Evolutionary conservation across 2,888 invertebrate genomes (phyloP), one percentile per base, ranked within the genome.

Genomic region (Amblyjoppa fuscipennis): DNA sequence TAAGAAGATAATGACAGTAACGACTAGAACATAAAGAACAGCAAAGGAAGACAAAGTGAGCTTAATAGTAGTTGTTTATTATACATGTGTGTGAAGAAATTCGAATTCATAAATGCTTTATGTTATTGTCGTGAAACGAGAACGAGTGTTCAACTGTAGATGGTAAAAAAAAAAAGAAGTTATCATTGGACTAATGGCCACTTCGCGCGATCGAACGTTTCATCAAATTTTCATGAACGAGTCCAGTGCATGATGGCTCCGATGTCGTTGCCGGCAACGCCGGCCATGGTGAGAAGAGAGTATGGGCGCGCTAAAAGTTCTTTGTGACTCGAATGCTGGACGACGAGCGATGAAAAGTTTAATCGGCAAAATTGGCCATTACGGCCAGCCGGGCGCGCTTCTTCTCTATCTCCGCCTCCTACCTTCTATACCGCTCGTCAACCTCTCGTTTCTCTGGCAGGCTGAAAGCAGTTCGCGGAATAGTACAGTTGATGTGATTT

Each of bases 311-410:
- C 73, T 81, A 70, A 74, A 82, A 82, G 78, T 85, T 85, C 78
- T 85, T 82, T 75, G 56, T 75, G 59, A 76, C 71, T 82, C 56
- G 74, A 69, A 81, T 64, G 70, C 66, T 64, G 70, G 66, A 61
- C 64, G 49, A 75, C 56, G 70, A 53, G 81, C 71, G 79, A 75
- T 82, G 85, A 82, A 85, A 85, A 82, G 82, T 82, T 85, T 85
- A 85, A 85, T 82, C 76, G 76, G 59, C 66, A 73, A 85, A 85
- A 85, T 85, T 85, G 85, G 82, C 82, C 71, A 79, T 83, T 85
- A 80, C 75, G 79, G 70, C 34, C 64, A 70, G 71, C 64, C 71
- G 64, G 69, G 51, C 61, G 51, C 66, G 20, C 51, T 66, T 28
- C 74, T 56, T 49, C 82, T 56, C 70, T 64, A 66, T 78, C 34